phyloP scores from a whole-genome alignment of 2,888 invertebrate genomes.

The Unio pictorum region DNA sequence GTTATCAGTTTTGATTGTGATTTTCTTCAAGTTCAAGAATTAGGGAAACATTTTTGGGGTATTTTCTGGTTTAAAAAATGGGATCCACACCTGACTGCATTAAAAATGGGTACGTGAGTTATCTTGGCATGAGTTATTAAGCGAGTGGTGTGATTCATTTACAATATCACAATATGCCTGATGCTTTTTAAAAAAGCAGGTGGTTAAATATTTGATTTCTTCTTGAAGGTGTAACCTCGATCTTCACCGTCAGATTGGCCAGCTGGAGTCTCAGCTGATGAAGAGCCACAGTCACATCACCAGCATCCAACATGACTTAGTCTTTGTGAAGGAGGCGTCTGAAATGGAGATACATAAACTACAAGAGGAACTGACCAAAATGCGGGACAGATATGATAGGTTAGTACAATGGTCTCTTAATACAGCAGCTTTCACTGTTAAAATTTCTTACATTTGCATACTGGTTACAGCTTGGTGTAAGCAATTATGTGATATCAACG shows the following conservation, averaged over 20 bases:
- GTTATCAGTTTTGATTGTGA: too few species aligned
- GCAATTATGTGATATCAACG: too few species aligned
- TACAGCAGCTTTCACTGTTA: too few species aligned
- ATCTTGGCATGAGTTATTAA: too few species aligned
- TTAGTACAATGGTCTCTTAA: conserved; percentile 54
- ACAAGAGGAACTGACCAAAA: conserved; percentile 86
- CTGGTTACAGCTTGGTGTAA: too few species aligned
- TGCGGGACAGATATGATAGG: conserved; percentile 95
- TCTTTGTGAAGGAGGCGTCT: conserved; percentile 80
- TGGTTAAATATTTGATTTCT: not conserved
- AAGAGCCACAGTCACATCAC: conserved; percentile 88
- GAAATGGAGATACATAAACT: conserved; percentile 82
- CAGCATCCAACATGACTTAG: conserved; percentile 88
- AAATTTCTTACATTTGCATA: too few species aligned
- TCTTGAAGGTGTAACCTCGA: conserved; percentile 74
- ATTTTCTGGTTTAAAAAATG: too few species aligned
- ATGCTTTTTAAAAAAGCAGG: not conserved
- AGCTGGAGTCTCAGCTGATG: conserved; percentile 84
- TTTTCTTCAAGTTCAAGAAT: too few species aligned
- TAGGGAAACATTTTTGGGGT: too few species aligned
- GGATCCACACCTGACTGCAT: too few species aligned
- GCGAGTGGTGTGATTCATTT: too few species aligned
- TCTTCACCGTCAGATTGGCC: conserved; percentile 89
- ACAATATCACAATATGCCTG: not conserved
- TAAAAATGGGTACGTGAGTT: too few species aligned